Evolutionary conservation across 2,888 invertebrate species (phyloP), one percentile per base, ranked within the genome.

Genomic region (Apotomis turbidana): DNA sequence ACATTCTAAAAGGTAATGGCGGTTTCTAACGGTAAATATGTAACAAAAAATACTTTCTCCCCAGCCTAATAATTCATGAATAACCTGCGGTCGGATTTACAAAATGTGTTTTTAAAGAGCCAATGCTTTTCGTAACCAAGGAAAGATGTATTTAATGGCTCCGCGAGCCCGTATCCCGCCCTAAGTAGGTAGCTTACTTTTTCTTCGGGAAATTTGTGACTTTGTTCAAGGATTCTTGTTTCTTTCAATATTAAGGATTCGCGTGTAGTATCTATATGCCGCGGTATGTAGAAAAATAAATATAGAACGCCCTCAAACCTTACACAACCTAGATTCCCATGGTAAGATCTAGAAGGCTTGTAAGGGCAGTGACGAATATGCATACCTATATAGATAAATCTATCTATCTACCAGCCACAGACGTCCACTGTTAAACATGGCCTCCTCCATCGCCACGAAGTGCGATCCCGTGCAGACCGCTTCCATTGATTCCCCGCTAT

Each of bases 51-150:
- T 57, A 27, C 10, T 36, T 57, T n/a, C 8, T 4, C 51, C n/a
- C 6, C 27, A 9, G 27, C 51, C 12, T 8, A 51, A 58, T 63
- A 63, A 64, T 58, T 52, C 58, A 70, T 58, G 52, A n/a, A 51
- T 1, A 8, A 27, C 27, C 51, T 49, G 27, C 63, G 13, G 41
- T 41, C 13, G 58, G n/a, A 12, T 64, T 70, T 52, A 10, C 13
- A 54, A 64, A 70, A 70, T 64, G 59, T 44, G 4, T 46, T 71
- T 66, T 59, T 60, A 64, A 66, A 55, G 44, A 55, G 27, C 44
- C 44, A 27, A 49, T 4, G 46, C 54, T 52, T 6, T 44, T 4
- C 54, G 36, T 64, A 41, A 52, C 55, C 5, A 15, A 36, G 64
- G 36, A 60, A 64, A 64, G 13, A 38, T 36, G 36, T 59, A 59